Conservation (phyloP, 2,113 vertebrate species). For the Ardeotis arabs region DNA sequence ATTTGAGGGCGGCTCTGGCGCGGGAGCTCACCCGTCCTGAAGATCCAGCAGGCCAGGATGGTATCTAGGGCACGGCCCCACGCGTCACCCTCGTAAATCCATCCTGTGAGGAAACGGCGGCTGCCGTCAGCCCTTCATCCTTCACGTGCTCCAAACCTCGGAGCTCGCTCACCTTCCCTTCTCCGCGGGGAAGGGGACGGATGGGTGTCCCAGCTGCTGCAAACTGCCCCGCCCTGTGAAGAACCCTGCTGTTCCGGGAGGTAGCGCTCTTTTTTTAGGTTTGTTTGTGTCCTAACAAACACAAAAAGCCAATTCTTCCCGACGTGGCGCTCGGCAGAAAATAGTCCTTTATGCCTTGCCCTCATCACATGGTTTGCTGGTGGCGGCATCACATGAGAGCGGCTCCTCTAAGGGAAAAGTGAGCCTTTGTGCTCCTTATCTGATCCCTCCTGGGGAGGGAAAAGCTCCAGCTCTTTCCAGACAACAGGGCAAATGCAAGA, state of each 20-base stretch:
- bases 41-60: neutral
- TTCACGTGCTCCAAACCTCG: accelerated
- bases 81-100: neutral
- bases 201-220: too few relatives aligned
- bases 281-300: neutral
- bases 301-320: constrained; percentile 69
- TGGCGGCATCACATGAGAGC: neutral
- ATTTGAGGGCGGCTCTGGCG: neutral
- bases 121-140: neutral
- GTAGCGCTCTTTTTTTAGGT: neutral
- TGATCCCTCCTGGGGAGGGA: neutral
- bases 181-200: neutral
- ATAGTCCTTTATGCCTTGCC: constrained; percentile 47
- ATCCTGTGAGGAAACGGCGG: neutral
- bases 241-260: neutral
- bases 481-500: too few relatives aligned
- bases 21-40: neutral
- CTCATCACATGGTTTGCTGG: constrained; percentile 7
- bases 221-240: neutral
- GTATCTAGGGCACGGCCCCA: neutral
- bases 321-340: constrained; percentile 22
- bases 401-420: neutral
- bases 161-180: accelerated
- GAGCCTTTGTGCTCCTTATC: neutral
- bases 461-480: neutral